Conservation (phyloP, 2,888 invertebrate genomes). For the Thera obeliscata region DNA sequence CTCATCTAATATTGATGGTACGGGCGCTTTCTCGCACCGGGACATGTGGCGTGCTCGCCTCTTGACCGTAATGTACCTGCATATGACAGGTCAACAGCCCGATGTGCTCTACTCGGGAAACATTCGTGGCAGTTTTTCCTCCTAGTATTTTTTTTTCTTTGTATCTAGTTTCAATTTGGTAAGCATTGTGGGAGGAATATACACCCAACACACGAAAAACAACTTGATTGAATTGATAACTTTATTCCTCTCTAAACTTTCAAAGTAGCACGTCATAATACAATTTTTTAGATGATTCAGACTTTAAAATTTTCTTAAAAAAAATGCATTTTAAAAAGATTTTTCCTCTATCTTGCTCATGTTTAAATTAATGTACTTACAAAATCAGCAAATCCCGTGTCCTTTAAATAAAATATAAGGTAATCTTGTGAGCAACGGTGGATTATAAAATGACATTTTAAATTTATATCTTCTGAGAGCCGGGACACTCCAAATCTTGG, state of each 20-base stretch:
- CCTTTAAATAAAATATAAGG: constrained; percentile 7
- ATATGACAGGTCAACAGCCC: constrained; percentile 36
- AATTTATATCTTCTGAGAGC: constrained; percentile 16
- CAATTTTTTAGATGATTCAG: no score
- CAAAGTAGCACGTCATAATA: neutral
- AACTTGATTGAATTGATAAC: neutral
- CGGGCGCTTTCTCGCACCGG: constrained; percentile 42
- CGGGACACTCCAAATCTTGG: constrained; percentile 6
- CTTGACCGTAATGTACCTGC: constrained; percentile 43
- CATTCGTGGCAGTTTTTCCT: constrained; percentile 10
- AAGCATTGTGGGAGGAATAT: neutral
- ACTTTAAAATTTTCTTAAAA: no score
- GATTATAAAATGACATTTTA: constrained; percentile 16
- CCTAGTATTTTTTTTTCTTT: constrained; percentile 5
- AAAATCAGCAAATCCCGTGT: neutral
- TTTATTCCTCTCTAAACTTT: neutral
- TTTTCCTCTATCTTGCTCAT: neutral
- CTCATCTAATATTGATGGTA: constrained; percentile 68
- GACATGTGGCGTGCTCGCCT: constrained; percentile 46
- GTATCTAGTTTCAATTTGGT: neutral
- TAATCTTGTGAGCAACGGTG: constrained; percentile 3
- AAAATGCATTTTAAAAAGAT: no score
- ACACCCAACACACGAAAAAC: neutral
- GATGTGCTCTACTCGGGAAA: constrained; percentile 25
- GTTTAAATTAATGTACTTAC: constrained; percentile 4